These are phyloP conservation scores for Arenicola marina DNA, from an alignment of 2,888 invertebrate genomes.

Conservation along the genomic window DNA sequence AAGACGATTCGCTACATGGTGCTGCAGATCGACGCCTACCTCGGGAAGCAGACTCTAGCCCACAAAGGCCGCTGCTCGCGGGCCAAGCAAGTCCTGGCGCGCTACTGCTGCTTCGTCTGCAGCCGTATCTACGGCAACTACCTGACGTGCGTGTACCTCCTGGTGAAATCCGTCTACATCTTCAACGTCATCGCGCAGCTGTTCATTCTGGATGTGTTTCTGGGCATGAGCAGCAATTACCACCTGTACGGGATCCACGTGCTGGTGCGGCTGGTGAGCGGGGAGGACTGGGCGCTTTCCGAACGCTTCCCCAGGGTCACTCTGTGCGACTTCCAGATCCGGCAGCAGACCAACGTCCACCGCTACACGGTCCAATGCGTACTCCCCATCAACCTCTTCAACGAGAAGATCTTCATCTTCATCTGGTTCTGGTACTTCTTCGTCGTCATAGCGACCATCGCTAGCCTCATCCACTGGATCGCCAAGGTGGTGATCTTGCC, in stretches of 20 bases:
- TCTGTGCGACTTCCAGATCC: slow-evolving; percentile 60
- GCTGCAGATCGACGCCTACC: slow-evolving; percentile 22
- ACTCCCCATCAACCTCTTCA: slow-evolving; percentile 44
- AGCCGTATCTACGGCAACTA: slow-evolving; percentile 62
- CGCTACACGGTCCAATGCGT: slow-evolving; percentile 61
- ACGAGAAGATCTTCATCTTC: slow-evolving; percentile 61
- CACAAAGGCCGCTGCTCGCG: slow-evolving; percentile 52
- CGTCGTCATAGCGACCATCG: slow-evolving; percentile 47
- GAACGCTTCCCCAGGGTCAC: slow-evolving; percentile 58
- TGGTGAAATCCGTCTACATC: slow-evolving; percentile 59
- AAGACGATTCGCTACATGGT: slow-evolving; percentile 46
- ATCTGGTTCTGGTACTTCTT: slow-evolving; percentile 62
- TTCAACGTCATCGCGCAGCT: slow-evolving; percentile 62
- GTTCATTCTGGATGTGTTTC: slow-evolving; percentile 63
- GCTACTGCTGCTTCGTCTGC: slow-evolving; percentile 56
- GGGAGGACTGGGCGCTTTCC: slow-evolving; percentile 53
- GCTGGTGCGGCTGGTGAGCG: slow-evolving; percentile 56
- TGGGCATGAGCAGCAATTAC: slow-evolving; percentile 45
- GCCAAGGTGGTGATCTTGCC: slow-evolving; percentile 15
- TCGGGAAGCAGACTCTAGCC: slow-evolving; percentile 53
- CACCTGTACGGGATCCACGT: slow-evolving; percentile 62
- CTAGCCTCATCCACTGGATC: slow-evolving; percentile 57
- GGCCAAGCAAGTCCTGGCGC: slow-evolving; percentile 51
- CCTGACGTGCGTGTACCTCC: slow-evolving; percentile 61
- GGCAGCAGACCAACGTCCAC: slow-evolving; percentile 60